Evolutionary conservation across 2,113 vertebrate species (phyloP).

Genomic region (Pelecanus crispus): DNA sequence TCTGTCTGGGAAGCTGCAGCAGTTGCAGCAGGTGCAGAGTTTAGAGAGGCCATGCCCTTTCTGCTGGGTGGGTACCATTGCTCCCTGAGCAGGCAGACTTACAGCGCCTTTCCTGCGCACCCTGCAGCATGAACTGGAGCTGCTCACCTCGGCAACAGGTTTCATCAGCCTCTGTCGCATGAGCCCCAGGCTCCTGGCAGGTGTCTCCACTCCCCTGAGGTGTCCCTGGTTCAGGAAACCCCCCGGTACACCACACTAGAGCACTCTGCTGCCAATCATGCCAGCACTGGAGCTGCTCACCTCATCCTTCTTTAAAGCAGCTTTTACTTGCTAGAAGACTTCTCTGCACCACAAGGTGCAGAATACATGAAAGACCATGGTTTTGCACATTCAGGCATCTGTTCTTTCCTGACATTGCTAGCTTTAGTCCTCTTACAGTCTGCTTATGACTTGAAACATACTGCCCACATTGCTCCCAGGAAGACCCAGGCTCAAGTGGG

Average conservation of each 20-base stretch:
- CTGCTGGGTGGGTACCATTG: too few relatives aligned
- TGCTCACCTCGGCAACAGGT: neutral
- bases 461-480: neutral
- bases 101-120: neutral
- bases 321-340: neutral
- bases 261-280: neutral
- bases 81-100: too few relatives aligned
- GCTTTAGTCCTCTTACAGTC: neutral
- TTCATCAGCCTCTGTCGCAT: accelerated
- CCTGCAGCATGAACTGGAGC: neutral
- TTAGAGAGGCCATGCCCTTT: too few relatives aligned
- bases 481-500: neutral
- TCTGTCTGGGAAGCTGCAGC: too few relatives aligned
- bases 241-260: neutral
- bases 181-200: neutral
- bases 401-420: neutral
- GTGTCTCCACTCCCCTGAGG: neutral
- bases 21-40: too few relatives aligned
- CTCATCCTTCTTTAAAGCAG: neutral
- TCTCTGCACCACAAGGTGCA: neutral
- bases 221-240: neutral
- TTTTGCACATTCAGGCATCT: neutral
- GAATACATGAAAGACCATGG: neutral
- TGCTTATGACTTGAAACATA: neutral
- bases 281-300: neutral